phyloP scores from a whole-genome alignment of 2,888 invertebrate species.

The Iphiclides podalirius region DNA sequence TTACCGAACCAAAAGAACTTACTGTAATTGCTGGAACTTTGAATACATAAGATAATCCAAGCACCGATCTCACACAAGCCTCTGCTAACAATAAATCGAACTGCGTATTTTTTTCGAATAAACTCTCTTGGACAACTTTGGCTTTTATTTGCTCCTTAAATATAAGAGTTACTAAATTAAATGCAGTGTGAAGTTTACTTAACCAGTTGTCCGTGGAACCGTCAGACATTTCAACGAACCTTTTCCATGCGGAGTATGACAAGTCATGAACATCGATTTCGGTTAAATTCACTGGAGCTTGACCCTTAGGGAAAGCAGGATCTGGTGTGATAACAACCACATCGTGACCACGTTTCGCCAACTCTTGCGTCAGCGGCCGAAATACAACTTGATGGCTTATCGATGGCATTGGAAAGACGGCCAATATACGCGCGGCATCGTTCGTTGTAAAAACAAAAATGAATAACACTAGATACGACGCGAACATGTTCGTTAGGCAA shows the following conservation, averaged over 20 bases:
- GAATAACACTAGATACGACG: no score
- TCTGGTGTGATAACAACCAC: constrained; percentile 50
- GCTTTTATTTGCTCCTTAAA: constrained; percentile 32
- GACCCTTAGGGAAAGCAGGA: constrained; percentile 35
- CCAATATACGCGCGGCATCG: constrained; percentile 39
- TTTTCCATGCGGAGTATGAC: constrained; percentile 7
- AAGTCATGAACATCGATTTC: constrained; percentile 24
- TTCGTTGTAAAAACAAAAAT: neutral
- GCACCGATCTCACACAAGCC: constrained; percentile 33
- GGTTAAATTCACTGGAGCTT: neutral
- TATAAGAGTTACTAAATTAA: neutral
- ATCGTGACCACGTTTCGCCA: constrained; percentile 55
- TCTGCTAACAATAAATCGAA: constrained; percentile 52
- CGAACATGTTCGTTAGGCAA: no score
- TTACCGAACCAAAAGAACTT: constrained; percentile 39
- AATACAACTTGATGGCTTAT: constrained; percentile 8
- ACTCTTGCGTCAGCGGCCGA: constrained; percentile 34
- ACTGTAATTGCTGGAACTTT: constrained; percentile 41
- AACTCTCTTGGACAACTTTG: constrained; percentile 33
- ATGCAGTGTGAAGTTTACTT: neutral
- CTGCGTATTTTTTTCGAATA: constrained; percentile 30
- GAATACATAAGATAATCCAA: constrained; percentile 41
- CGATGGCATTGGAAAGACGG: constrained; percentile 37
- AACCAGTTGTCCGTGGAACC: neutral
- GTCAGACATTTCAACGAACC: neutral